phyloP scores from a whole-genome alignment of 2,888 invertebrate species.

The Orchesella flavescens region DNA sequence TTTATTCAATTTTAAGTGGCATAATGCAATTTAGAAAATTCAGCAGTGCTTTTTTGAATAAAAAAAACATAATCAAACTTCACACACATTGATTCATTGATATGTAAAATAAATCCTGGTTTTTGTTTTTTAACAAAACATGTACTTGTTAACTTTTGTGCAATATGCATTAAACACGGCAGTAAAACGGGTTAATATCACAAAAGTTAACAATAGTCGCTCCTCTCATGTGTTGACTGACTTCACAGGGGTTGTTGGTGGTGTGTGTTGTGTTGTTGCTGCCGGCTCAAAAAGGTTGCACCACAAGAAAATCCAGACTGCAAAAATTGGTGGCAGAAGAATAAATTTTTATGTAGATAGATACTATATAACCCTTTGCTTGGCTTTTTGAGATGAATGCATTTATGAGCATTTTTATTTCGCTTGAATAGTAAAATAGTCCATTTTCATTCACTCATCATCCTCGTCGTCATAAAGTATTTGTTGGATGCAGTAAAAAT shows the following conservation, averaged over 20 bases:
- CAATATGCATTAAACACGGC: slow-evolving; percentile 15
- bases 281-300: slow-evolving; percentile 41
- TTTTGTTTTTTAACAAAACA: slow-evolving; percentile 2
- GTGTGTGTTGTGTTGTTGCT: slow-evolving; percentile 5
- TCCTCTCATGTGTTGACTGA: slow-evolving; percentile 18
- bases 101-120: neutral
- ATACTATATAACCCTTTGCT: slow-evolving; percentile 13
- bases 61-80: slow-evolving; percentile 13
- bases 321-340: slow-evolving; percentile 25
- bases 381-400: neutral
- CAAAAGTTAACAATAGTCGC: slow-evolving; percentile 46
- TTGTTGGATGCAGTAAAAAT: neutral
- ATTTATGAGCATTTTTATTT: slow-evolving; percentile 4
- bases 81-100: slow-evolving; percentile 21
- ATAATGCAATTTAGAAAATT: slow-evolving; percentile 40
- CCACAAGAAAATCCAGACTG: slow-evolving; percentile 58
- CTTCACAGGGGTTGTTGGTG: slow-evolving; percentile 6
- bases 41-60: slow-evolving; percentile 1
- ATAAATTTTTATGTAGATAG: slow-evolving; percentile 5
- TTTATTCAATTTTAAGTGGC: slow-evolving; percentile 47
- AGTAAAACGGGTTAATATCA: slow-evolving; percentile 57
- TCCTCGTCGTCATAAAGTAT: neutral
- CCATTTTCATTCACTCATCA: slow-evolving; percentile 1
- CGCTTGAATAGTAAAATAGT: slow-evolving; percentile 6
- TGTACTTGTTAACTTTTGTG: neutral